Evolutionary conservation across 2,113 vertebrate species (phyloP).

Genomic region (Bubo bubo): DNA sequence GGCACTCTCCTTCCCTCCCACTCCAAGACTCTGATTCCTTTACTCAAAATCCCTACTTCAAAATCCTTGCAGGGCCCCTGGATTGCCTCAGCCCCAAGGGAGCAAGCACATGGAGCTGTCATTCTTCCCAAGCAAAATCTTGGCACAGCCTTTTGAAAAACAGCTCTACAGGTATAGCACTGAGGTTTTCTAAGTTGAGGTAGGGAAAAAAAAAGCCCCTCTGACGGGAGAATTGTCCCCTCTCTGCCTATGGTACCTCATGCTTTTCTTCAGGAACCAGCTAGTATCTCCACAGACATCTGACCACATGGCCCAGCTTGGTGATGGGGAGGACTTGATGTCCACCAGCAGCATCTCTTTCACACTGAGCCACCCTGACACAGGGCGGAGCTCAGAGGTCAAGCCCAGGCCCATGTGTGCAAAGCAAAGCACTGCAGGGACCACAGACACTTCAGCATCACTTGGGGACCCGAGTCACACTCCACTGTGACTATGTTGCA

Average conservation of each 20-base stretch:
- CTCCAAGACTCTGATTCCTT: neutral
- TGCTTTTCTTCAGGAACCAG: neutral
- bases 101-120: fast-evolving
- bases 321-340: neutral
- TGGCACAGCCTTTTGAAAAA: neutral
- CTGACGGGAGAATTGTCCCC: neutral
- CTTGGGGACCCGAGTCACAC: neutral
- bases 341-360: neutral
- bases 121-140: neutral
- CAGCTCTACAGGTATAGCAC: fast-evolving
- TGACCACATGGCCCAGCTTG: neutral
- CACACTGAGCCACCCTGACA: neutral
- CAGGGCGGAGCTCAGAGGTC: neutral
- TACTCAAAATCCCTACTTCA: neutral
- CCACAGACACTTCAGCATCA: fast-evolving
- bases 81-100: neutral
- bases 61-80: neutral
- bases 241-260: neutral
- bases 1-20: neutral
- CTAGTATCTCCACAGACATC: neutral
- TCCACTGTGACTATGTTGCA: fast-evolving
- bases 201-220: too few relatives aligned
- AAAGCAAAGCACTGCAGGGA: too few relatives aligned
- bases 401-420: fast-evolving
- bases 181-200: too few relatives aligned